These are phyloP conservation scores for Actinia equina DNA, from an alignment of 64 coral and sea anemone species.

Conservation along the genomic window DNA sequence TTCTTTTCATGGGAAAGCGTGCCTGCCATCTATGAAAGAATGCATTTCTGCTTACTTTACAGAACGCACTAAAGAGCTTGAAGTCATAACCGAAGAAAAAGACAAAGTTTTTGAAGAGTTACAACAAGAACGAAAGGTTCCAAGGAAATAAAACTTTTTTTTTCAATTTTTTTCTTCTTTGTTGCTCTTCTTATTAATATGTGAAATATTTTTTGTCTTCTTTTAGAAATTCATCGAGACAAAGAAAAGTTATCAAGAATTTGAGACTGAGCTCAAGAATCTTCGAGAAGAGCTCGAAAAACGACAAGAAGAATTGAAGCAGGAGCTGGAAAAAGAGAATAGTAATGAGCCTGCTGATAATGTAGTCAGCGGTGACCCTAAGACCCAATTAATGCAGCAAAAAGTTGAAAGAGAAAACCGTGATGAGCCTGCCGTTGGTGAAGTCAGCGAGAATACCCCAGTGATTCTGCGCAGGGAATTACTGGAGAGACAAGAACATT, in stretches of 20 bases:
- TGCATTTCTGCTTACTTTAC: background rate
- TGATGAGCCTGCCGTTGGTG: background rate
- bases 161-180: background rate
- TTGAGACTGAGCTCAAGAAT: slow-evolving; percentile 6
- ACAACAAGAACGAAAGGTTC: slow-evolving; percentile 4
- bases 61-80: background rate
- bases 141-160: background rate
- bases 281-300: slow-evolving; percentile 11
- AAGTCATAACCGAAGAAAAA: background rate
- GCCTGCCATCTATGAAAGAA: too few relatives aligned
- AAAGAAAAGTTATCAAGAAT: background rate
- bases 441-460: background rate
- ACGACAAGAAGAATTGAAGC: slow-evolving; percentile 3
- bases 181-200: background rate
- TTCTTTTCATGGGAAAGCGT: background rate
- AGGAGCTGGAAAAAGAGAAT: background rate
- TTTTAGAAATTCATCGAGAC: slow-evolving; percentile 12
- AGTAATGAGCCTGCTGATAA: background rate
- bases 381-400: background rate
- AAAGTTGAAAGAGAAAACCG: background rate
- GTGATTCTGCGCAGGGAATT: background rate
- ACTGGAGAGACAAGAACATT: background rate
- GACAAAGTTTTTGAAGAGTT: background rate
- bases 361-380: background rate
- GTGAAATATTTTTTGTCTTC: background rate